Conservation (phyloP, 2,888 invertebrate species). For the Petrolisthes cinctipes region DNA sequence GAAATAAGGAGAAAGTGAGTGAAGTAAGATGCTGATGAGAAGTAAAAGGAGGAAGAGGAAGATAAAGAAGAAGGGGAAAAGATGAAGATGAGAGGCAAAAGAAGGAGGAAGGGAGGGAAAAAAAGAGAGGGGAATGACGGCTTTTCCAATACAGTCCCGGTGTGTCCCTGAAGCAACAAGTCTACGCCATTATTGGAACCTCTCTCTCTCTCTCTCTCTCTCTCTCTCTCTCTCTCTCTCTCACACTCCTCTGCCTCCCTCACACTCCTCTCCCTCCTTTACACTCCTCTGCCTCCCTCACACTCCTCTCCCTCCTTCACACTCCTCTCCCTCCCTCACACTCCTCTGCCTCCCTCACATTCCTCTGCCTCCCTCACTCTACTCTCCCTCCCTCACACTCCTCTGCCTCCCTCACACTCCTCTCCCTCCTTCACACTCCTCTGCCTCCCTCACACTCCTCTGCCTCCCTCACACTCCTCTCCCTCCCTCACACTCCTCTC, state of each 20-base stretch:
- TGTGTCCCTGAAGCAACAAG: no score
- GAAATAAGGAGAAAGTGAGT: no score
- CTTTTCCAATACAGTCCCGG: no score
- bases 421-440: not conserved
- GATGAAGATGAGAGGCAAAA: no score
- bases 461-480: not conserved
- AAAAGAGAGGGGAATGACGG: no score
- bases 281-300: not conserved
- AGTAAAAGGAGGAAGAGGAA: no score
- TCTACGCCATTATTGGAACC: no score
- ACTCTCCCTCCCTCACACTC: not conserved
- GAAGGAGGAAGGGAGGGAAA: no score
- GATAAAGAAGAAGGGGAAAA: no score
- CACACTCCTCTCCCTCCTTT: not conserved
- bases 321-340: not conserved
- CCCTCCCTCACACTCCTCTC: not conserved
- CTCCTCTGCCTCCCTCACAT: not conserved
- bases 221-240: no score
- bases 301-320: not conserved
- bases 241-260: not conserved
- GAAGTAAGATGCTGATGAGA: no score
- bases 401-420: not conserved
- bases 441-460: not conserved
- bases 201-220: no score
- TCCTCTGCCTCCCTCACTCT: not conserved